Evolutionary conservation across 1,140 invertebrate species (phyloP), one percentile per base, ranked within the genome.

Genomic region (Idris sp.): DNA sequence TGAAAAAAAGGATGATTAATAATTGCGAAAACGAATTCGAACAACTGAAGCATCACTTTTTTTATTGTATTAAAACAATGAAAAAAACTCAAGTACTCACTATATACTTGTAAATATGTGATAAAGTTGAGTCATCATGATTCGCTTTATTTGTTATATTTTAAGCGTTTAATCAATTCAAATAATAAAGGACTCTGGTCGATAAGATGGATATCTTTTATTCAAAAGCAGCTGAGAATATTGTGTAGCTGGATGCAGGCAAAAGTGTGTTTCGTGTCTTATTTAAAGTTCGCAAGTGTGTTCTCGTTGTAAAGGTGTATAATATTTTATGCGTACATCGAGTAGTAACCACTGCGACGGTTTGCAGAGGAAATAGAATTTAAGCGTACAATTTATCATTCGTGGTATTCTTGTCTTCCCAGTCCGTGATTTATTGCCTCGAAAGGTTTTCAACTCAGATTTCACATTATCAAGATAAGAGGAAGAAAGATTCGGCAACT

Each of bases 331-430:
- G 73, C 64, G 64, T 58, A 46, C 62, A 62, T 74, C 62, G 64
- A 69, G 41, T 40, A 49, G 72, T 68, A 75, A 75, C 72, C 49
- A 69, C 58, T 33, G 56, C 58, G 58, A 75, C 51, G 36, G 49
- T 75, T 74, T 69, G 49, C 58, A 58, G 43, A 56, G 64, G 49
- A 75, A 75, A 75, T 67, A 64, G 72, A 58, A 75, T 75, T 75
- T 75, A 75, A 75, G 64, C 64, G 64, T 46, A 53, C 64, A 75
- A 75, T 75, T 75, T 65, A 75, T 75, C 73, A 75, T 75, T 69
- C 65, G 51, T 19, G 46, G 65, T 65, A 65, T 64, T 69, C 64
- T 64, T 59, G 56, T 69, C 56, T 68, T 64, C 38, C 36, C 38
- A 16, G 7, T 25, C 0, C 10, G 53, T 75, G 73, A 75, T 75